Evolutionary conservation across 30 jellyfish, hydroid and myxozoan genomes (phyloP), one percentile per base, ranked within the genome.

Genomic region (Haliclystus octoradiatus): DNA sequence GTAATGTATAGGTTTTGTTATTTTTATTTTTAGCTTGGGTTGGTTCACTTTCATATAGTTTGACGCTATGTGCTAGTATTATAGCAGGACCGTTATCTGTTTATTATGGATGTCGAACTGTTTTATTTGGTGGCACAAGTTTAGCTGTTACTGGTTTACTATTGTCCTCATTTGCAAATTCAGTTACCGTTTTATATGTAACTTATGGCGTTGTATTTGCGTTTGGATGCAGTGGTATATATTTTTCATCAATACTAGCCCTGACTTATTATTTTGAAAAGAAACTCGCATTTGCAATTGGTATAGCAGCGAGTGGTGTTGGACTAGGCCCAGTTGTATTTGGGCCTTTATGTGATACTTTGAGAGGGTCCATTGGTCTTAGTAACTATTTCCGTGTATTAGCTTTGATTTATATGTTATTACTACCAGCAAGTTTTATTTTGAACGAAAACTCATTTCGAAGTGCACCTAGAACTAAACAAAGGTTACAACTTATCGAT

Each of bases 41-140:
- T 35, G 96, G 94, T 0, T 86, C 96, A 29, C 53, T 86, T 4
- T 86, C 96, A 9, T 77, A 75, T 52, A 81, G 94, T 63, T 47
- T 78, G 79, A 68, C 93, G 14, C 57, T 40, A 40, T 40, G 9
- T 40, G 57, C 19, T 40, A 19, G 57, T 9, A 19, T 19, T 5
- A 5, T 40, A 9, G 19, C 57, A 5, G 57, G 57, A 9, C 57
- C 57, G 14, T 19, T 40, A 40, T 40, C 57, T 5, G 57, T 40
- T 40, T 19, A 40, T 5, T 19, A 5, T 9, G 57, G 57, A 19
- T 40, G 57, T 19, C 9, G 57, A 40, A 40, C 57, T 9, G 57
- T 40, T 40, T 40, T 19, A 40, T 40, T 9, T 40, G 57, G 14
- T 19, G 57, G 57, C 9, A 19, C 57, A 40, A 5, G 57, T 40